A percentile compares a stretch with the other conserved stretches of the same genome.
These are phyloP conservation scores for Trichonephila clavata DNA, from an alignment of 1,140 invertebrate genomes.

Conservation along the genomic window DNA sequence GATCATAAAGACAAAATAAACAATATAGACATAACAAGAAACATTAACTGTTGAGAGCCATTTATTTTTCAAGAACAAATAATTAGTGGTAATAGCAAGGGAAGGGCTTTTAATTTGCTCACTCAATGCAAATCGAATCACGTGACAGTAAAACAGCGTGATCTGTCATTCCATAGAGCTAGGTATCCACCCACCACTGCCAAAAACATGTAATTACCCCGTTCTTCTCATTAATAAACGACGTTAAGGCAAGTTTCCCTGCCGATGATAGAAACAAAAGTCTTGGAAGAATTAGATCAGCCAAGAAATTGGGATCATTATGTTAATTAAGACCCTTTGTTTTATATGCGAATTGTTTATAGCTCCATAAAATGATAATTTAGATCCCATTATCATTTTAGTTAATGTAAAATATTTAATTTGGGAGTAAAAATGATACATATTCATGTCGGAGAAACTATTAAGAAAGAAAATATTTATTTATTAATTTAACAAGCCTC, in stretches of 20 bases:
- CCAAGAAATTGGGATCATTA: constrained; percentile 2
- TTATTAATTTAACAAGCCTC: neutral
- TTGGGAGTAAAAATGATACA: neutral
- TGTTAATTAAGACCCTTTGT: constrained; percentile 15
- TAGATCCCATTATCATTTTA: neutral
- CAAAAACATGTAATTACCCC: neutral
- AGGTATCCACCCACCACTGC: neutral
- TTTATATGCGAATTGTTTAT: neutral
- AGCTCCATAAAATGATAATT: neutral
- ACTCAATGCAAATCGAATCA: neutral
- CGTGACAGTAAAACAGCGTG: neutral
- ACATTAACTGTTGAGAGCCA: neutral
- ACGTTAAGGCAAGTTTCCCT: neutral
- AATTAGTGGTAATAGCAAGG: neutral
- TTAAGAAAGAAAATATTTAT: neutral
- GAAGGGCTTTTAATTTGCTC: neutral
- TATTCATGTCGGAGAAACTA: neutral
- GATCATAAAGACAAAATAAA: neutral
- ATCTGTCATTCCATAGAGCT: constrained; percentile 5
- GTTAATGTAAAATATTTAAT: neutral
- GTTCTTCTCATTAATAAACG: constrained; percentile 17
- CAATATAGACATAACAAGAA: neutral
- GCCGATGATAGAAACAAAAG: neutral
- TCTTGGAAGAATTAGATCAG: neutral
- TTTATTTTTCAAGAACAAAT: neutral